Evolutionary conservation across 2,113 vertebrate species (phyloP).

Genomic region (Rhinichthys klamathensis): DNA sequence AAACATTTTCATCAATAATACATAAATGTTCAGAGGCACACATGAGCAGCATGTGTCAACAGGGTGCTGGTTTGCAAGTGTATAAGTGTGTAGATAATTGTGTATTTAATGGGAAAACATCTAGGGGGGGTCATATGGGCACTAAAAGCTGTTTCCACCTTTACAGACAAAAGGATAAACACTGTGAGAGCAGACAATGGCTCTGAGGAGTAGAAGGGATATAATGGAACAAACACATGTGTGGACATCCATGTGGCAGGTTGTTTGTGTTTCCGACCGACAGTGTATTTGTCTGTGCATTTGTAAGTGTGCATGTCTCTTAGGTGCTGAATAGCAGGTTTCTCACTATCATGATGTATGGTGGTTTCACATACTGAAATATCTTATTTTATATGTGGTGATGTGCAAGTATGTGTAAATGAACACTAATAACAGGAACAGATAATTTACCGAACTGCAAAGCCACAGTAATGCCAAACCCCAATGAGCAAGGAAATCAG

Average conservation of each 20-base stretch:
- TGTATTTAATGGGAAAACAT: constrained; percentile 50
- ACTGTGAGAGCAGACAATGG: constrained; percentile 46
- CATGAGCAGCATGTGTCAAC: neutral
- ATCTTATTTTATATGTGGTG: neutral
- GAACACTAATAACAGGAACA: constrained; percentile 5
- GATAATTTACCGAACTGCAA: neutral
- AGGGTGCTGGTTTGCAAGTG: neutral
- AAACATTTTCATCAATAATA: no score
- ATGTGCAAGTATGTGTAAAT: neutral
- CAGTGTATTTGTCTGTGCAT: constrained; percentile 57
- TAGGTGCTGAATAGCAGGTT: constrained; percentile 27
- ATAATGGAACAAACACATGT: constrained; percentile 19
- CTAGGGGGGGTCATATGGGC: constrained; percentile 33
- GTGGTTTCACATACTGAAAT: constrained; percentile 13
- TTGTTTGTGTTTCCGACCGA: constrained; percentile 44
- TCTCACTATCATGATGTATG: constrained; percentile 11
- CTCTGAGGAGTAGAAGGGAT: neutral
- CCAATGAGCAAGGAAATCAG: neutral
- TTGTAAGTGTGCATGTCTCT: constrained; percentile 61
- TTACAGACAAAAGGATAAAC: constrained; percentile 63
- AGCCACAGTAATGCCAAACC: neutral
- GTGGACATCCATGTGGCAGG: constrained; percentile 1
- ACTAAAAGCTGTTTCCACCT: constrained; percentile 67
- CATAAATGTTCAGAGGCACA: neutral
- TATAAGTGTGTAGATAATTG: constrained; percentile 53